These are phyloP conservation scores for Muscina levida DNA, from an alignment of 2,888 invertebrate species.

Conservation along the genomic window DNA sequence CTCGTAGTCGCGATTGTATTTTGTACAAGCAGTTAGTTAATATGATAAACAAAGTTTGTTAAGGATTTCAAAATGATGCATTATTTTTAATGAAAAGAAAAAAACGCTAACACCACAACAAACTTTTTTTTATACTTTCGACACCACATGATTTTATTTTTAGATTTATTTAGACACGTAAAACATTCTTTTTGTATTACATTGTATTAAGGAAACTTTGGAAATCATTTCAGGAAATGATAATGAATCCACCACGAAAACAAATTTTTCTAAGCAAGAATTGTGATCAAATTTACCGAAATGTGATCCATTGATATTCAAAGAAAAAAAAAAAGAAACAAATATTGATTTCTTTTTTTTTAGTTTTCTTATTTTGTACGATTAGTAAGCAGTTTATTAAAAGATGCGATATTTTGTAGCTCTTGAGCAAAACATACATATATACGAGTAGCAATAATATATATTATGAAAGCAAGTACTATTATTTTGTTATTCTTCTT, in stretches of 20 bases:
- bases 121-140: conserved; percentile 21
- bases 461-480: too few species aligned
- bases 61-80: conserved; percentile 48
- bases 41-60: conserved; percentile 81
- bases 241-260: not conserved
- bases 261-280: conserved; percentile 7
- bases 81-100: not conserved
- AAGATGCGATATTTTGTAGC: too few species aligned
- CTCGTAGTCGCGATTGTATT: conserved; percentile 85
- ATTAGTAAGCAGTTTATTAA: not conserved
- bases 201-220: not conserved
- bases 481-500: too few species aligned
- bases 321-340: conserved; percentile 26
- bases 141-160: conserved; percentile 23
- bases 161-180: conserved; percentile 19
- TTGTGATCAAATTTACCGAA: conserved; percentile 52
- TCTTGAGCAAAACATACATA: not conserved
- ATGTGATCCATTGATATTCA: conserved; percentile 56
- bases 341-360: not conserved
- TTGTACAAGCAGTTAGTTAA: conserved; percentile 85
- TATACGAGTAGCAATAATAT: not conserved
- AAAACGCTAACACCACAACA: not conserved
- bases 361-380: conserved; percentile 4
- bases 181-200: conserved; percentile 16
- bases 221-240: conserved; percentile 23